Percentiles rank a stretch among this genome's conserved stretches.
Conservation (phyloP, 2,888 invertebrate genomes). For the Anarsia innoxiella region DNA sequence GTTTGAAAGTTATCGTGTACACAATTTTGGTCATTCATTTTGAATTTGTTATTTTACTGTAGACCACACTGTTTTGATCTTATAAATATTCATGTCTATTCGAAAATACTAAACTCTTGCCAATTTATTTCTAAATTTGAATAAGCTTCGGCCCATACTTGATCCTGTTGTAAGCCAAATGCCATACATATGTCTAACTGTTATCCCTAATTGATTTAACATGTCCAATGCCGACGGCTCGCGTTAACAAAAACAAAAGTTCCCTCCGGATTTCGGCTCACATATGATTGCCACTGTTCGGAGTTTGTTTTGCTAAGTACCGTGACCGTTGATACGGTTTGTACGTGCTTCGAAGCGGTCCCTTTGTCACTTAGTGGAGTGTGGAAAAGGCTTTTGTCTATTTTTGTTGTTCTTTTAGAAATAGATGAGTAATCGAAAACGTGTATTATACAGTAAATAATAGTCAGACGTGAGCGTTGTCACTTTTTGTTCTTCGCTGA, state of each 20-base stretch:
- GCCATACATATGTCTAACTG: conserved; percentile 27
- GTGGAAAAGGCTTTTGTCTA: conserved; percentile 15
- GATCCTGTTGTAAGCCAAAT: conserved; percentile 5
- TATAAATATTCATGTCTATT: too few species aligned
- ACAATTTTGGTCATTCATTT: too few species aligned
- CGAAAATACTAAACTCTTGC: too few species aligned
- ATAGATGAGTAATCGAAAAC: conserved; percentile 7
- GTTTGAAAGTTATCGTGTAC: too few species aligned
- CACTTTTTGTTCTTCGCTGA: too few species aligned
- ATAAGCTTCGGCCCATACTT: too few species aligned
- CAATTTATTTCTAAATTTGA: too few species aligned
- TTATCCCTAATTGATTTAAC: conserved; percentile 60
- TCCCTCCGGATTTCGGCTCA: conserved; percentile 39
- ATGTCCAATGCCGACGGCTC: conserved; percentile 38
- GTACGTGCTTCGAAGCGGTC: conserved; percentile 53
- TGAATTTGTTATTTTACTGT: too few species aligned
- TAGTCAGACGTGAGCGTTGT: conserved; percentile 1
- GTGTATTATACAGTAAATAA: conserved; percentile 8
- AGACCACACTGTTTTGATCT: too few species aligned
- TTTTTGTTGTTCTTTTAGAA: conserved; percentile 14
- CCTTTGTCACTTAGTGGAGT: conserved; percentile 54
- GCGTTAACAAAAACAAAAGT: conserved; percentile 46
- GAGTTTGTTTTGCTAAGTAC: conserved; percentile 63
- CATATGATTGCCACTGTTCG: conserved; percentile 50
- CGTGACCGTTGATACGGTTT: conserved; percentile 40